Percentiles rank a stretch among this genome's conserved stretches.
phyloP scores from a whole-genome alignment of 1,140 invertebrate genomes.

The Nasonia giraulti region DNA sequence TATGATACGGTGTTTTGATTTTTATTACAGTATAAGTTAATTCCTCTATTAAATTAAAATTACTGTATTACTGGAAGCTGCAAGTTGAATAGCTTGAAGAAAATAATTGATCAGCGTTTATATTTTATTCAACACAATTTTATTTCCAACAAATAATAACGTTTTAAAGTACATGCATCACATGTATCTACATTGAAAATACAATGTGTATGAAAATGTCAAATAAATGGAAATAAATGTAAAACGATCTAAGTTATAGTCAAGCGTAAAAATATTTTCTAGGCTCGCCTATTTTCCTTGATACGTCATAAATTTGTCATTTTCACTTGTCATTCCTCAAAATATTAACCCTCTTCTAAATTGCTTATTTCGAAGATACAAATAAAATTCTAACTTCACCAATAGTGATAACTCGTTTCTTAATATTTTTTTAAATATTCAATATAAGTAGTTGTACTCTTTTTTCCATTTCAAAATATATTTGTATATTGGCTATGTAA shows the following conservation, averaged over 20 bases:
- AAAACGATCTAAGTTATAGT: neutral
- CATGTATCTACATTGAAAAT: neutral
- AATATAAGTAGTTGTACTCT: neutral
- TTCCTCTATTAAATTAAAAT: neutral
- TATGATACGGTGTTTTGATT: neutral
- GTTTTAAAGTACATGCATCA: constrained; percentile 13
- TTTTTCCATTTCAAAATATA: constrained; percentile 37
- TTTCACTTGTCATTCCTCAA: neutral
- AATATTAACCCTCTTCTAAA: neutral
- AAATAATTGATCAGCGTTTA: neutral
- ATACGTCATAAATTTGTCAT: neutral
- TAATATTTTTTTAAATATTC: neutral
- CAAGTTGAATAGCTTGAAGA: neutral
- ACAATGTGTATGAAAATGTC: neutral
- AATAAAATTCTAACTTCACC: constrained; percentile 42
- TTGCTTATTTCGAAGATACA: neutral
- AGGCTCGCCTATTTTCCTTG: neutral
- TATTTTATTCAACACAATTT: constrained; percentile 34
- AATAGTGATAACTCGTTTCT: constrained; percentile 23
- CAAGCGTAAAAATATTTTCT: constrained; percentile 36
- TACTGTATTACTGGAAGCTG: neutral
- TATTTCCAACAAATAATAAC: constrained; percentile 38
- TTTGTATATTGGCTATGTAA: neutral
- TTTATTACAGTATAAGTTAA: neutral
- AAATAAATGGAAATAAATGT: constrained; percentile 27